Evolutionary conservation across 2,113 vertebrate species (phyloP).

Genomic region (Paratilapia polleni): DNA sequence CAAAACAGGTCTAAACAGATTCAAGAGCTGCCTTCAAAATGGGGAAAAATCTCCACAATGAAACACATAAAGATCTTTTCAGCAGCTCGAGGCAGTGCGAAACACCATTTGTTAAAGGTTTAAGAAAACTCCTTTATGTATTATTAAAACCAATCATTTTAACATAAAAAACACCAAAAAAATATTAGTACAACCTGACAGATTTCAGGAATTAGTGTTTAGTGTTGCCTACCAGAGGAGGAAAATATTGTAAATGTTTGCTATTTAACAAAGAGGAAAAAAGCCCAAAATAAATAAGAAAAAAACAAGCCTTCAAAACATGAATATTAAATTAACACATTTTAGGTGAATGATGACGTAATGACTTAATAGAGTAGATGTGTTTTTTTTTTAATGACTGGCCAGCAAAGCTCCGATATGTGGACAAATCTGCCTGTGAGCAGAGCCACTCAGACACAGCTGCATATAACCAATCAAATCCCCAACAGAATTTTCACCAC

Average conservation of each 20-base stretch:
- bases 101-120: neutral
- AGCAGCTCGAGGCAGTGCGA: neutral
- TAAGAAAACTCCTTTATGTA: neutral
- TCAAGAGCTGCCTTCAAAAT: neutral
- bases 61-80: neutral
- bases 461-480: constrained; percentile 32
- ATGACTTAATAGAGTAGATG: neutral
- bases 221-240: neutral
- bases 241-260: neutral
- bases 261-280: neutral
- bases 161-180: too few species aligned
- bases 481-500: neutral
- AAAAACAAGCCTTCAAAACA: neutral
- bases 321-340: neutral
- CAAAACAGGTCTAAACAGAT: neutral
- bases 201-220: neutral
- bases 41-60: neutral
- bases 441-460: constrained; percentile 20
- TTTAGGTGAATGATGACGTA: neutral
- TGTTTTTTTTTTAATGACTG: neutral
- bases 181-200: neutral
- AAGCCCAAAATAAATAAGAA: too few species aligned
- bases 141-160: neutral
- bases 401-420: neutral
- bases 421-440: constrained; percentile 45